Evolutionary conservation across 2,797 vertebrate genomes (phyloP).

Genomic region (Eurystomus glaucurus): DNA sequence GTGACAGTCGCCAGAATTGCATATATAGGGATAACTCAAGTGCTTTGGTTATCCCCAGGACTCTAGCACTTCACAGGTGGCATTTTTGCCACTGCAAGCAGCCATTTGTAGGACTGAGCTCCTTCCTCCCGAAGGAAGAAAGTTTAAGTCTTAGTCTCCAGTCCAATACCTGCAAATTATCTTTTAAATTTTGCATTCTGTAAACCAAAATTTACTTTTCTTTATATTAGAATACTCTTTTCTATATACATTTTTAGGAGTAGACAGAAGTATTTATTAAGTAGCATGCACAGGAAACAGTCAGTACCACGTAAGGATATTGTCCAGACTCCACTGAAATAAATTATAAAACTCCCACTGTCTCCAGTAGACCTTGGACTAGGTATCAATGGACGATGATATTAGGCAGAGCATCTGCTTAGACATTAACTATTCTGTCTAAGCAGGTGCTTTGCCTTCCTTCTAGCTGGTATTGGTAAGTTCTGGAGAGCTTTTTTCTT

Average conservation of each 20-base stretch:
- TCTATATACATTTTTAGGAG: not conserved
- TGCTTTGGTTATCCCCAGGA: not conserved
- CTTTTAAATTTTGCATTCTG: not conserved
- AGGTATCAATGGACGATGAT: not conserved
- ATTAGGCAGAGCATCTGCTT: not conserved
- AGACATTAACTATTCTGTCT: not conserved
- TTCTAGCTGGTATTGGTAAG: not conserved
- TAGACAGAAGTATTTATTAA: not conserved
- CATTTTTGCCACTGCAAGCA: not conserved
- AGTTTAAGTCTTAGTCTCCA: not conserved
- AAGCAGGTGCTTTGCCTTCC: not conserved
- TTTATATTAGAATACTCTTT: not conserved
- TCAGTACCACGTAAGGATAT: not conserved
- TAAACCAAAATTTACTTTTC: not conserved
- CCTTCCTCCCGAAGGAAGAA: not conserved
- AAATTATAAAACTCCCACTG: not conserved
- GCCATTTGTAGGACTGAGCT: not conserved
- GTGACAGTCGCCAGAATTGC: not conserved
- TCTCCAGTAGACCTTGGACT: not conserved
- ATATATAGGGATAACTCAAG: accelerated
- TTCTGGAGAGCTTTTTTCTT: not conserved
- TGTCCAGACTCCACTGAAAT: not conserved
- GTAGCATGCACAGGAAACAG: not conserved
- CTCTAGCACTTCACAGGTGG: not conserved
- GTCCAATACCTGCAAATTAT: not conserved